A percentile compares a stretch with the other conserved stretches of the same genome.
These are phyloP conservation scores for Pseudobourletiella spinata DNA, from an alignment of 1,140 invertebrate species.

Conservation along the genomic window DNA sequence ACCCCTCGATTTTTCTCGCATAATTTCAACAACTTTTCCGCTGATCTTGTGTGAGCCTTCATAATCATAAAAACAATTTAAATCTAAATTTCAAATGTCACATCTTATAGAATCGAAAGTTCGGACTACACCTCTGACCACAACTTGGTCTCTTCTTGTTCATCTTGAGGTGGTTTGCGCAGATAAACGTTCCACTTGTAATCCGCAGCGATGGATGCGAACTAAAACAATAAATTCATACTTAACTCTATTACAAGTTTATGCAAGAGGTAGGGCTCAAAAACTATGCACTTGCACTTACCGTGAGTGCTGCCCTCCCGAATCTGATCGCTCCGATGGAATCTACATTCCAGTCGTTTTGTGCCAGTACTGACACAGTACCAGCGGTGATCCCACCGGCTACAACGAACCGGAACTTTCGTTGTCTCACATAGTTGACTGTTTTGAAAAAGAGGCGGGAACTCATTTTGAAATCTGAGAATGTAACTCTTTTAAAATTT, in stretches of 20 bases:
- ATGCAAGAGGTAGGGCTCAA: no score
- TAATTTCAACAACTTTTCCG: slow-evolving; percentile 73
- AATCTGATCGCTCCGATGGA: slow-evolving; percentile 71
- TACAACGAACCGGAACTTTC: no score
- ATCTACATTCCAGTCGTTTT: slow-evolving; percentile 39
- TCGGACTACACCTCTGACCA: slow-evolving; percentile 58
- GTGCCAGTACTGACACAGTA: not conserved
- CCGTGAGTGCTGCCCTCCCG: slow-evolving; percentile 65
- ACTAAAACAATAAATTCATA: slow-evolving; percentile 41
- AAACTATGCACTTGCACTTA: no score
- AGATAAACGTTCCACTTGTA: slow-evolving; percentile 67
- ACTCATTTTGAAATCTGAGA: no score
- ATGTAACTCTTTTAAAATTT: no score
- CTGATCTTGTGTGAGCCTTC: slow-evolving; percentile 69
- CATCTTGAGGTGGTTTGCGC: slow-evolving; percentile 40
- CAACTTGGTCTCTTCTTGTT: slow-evolving; percentile 34
- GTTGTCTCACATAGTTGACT: no score
- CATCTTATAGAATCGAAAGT: no score
- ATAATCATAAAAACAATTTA: slow-evolving; percentile 16
- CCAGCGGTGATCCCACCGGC: not conserved
- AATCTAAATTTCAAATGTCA: no score
- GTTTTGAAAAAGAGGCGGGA: no score
- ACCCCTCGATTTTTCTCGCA: slow-evolving; percentile 91
- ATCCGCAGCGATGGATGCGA: slow-evolving; percentile 64
- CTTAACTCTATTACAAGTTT: no score